phyloP scores from a whole-genome alignment of 1,140 invertebrate species.

The Asobara japonica region DNA sequence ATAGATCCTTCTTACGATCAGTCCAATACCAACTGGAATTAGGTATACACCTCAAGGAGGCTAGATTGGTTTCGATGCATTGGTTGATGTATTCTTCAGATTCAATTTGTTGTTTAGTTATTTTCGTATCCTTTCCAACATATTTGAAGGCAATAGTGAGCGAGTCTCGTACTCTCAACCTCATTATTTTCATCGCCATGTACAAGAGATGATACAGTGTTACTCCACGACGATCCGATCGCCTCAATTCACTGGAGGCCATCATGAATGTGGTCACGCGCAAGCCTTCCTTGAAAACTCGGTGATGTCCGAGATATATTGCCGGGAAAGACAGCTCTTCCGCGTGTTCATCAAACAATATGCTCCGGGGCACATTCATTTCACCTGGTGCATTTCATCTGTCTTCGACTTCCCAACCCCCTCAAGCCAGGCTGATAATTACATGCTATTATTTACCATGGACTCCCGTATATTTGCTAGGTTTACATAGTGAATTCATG shows the following conservation, averaged over 20 bases:
- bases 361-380: too few relatives aligned
- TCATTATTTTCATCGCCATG: constrained; percentile 41
- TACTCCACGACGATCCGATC: constrained; percentile 34
- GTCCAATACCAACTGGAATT: constrained; percentile 47
- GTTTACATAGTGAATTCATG: too few relatives aligned
- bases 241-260: constrained; percentile 40
- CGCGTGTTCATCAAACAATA: too few relatives aligned
- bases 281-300: constrained; percentile 43
- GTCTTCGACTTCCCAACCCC: too few relatives aligned
- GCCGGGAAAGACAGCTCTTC: constrained; percentile 44
- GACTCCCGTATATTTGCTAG: too few relatives aligned
- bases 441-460: too few relatives aligned
- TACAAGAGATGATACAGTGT: constrained; percentile 29
- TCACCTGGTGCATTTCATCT: constrained; percentile 48
- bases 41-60: constrained; percentile 33
- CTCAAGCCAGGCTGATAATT: too few relatives aligned
- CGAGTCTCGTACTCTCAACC: constrained; percentile 30
- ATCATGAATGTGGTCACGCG: constrained; percentile 36
- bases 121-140: constrained; percentile 35
- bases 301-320: constrained; percentile 50
- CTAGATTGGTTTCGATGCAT: constrained; percentile 39
- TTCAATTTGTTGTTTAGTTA: constrained; percentile 20
- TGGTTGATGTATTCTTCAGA: constrained; percentile 32
- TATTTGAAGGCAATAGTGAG: constrained; percentile 43
- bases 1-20: constrained; percentile 55